These are phyloP conservation scores for Cecropterus lyciades DNA, from an alignment of 1,140 invertebrate genomes.

Conservation along the genomic window DNA sequence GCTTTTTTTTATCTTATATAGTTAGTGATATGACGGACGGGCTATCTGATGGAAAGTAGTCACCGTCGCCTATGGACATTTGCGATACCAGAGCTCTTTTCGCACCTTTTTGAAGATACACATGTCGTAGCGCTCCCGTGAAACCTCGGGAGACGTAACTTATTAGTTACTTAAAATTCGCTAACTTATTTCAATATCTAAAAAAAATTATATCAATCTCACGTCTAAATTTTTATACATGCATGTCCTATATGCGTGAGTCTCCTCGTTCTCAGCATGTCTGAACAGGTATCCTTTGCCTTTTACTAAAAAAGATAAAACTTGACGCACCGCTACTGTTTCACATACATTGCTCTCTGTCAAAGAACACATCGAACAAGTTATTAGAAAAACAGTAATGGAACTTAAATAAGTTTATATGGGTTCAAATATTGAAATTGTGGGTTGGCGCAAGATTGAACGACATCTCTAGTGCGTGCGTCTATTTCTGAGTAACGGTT, in stretches of 20 bases:
- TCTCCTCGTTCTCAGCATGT: slow-evolving; percentile 41
- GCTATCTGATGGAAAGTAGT: no score
- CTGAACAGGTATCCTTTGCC: slow-evolving; percentile 41
- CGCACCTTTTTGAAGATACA: no score
- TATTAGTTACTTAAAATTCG: no score
- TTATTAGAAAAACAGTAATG: slow-evolving; percentile 1
- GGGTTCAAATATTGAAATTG: neutral
- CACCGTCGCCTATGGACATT: no score
- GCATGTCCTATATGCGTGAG: slow-evolving; percentile 38
- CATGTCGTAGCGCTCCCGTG: no score
- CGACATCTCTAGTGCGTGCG: slow-evolving; percentile 33
- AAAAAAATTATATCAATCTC: no score
- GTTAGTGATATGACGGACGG: no score
- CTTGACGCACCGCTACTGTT: slow-evolving; percentile 1
- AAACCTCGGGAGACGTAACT: no score
- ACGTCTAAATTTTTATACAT: slow-evolving; percentile 1
- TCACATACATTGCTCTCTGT: slow-evolving; percentile 9
- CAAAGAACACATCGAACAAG: neutral
- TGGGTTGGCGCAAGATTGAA: slow-evolving; percentile 19
- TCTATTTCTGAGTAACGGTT: slow-evolving; percentile 43
- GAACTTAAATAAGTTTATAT: neutral
- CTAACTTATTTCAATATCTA: no score
- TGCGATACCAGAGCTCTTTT: no score
- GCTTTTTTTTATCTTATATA: no score
- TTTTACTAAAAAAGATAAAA: slow-evolving; percentile 8